These are phyloP conservation scores for Tetranychus cinnabarinus DNA, from an alignment of 1,140 invertebrate species.

Conservation along the genomic window DNA sequence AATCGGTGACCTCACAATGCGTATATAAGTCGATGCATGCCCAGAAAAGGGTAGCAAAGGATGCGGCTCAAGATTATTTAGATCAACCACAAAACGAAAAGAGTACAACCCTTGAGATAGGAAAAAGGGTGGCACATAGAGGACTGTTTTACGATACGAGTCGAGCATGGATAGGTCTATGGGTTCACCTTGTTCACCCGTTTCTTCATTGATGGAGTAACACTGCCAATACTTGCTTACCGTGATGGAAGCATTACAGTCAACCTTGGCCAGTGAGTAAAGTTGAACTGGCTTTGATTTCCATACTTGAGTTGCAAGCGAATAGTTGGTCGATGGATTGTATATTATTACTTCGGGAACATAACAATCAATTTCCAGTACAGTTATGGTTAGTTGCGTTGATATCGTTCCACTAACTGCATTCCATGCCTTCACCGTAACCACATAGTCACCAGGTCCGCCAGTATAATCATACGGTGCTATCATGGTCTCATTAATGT, in stretches of 20 bases:
- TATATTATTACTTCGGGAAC: conserved; percentile 18
- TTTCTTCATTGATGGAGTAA: conserved; percentile 10
- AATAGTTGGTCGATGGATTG: conserved; percentile 8
- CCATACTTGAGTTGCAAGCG: conserved; percentile 5
- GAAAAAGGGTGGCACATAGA: conserved; percentile 16
- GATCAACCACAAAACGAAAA: conserved; percentile 15
- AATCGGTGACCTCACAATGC: conserved; percentile 16
- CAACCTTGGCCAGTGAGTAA: conserved; percentile 13
- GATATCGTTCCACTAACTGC: conserved; percentile 12
- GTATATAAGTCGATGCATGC: conserved; percentile 11
- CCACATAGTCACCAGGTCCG: conserved; percentile 14
- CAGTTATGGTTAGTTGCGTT: conserved; percentile 15
- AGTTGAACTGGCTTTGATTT: conserved; percentile 15
- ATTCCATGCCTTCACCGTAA: conserved; percentile 17
- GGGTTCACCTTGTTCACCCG: conserved; percentile 9
- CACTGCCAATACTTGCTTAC: conserved; percentile 11
- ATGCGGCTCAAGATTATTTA: conserved; percentile 10
- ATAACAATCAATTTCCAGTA: conserved; percentile 16
- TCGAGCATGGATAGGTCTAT: conserved; percentile 16
- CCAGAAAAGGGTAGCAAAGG: conserved; percentile 9
- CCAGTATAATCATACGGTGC: conserved; percentile 15
- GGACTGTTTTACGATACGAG: conserved; percentile 16
- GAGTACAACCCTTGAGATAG: conserved; percentile 14
- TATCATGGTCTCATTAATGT: conserved; percentile 8
- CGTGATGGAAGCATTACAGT: conserved; percentile 13